Evolutionary conservation across 2,888 invertebrate genomes (phyloP), one percentile per base, ranked within the genome.

Genomic region (Hipparchia sbordonii): DNA sequence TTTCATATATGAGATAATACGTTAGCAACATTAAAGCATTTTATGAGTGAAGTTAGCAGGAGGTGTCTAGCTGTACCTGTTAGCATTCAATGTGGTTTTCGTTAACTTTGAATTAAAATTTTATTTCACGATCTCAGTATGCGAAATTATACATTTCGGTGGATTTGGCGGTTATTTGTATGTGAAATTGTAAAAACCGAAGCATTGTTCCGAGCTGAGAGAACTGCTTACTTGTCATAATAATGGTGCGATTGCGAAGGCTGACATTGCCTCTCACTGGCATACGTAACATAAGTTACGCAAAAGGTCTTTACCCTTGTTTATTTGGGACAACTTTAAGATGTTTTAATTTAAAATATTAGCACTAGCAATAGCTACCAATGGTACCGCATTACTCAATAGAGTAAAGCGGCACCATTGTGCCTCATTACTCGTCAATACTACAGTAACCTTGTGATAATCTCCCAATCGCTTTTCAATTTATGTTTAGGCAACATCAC

Each of bases 201-300:
- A 77, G 73, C 79, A 79, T 77, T 83, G 83, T 85, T 81, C 82
- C 81, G 76, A 75, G 52, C 76, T 83, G 81, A 79, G 80, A 83
- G 85, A 82, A 81, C 79, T 82, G 85, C 84, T 85, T 84, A 82
- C 81, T 83, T 82, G 85, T 86, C 85, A 89, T 84, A 89, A 90
- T 88, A 87, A 87, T 83, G 83, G 69, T 82, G 74, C 79, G 79
- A 77, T 81, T 83, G 83, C 85, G 85, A 82, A 81, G 80, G 79
- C 91, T 93, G 93, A 93, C 93, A 92, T 93, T 92, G 93, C 93
- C 92, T 93, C 93, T 93, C 92, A 92, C 93, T 82, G 81, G 77
- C 78, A 82, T 80, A 91, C 92, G 92, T 92, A 93, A 93, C 88
- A 76, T 68, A 69, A 74, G 80, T 93, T 93, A 91, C 87, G 92